Base-by-base conservation (phyloP, 2,888 invertebrate genomes). In the Amblyjoppa fuscipennis region DNA sequence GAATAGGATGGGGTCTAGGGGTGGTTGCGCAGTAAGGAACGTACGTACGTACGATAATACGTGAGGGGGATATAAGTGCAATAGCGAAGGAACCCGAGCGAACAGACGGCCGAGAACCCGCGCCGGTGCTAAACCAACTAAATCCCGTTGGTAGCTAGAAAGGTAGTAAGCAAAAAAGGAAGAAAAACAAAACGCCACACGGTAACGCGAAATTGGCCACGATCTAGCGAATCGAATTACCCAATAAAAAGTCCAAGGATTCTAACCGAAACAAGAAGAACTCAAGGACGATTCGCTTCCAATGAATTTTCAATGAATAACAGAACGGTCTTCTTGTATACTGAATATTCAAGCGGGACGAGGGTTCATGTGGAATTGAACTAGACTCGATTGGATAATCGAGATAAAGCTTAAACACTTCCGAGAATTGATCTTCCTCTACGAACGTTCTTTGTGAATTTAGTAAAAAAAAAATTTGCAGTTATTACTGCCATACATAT, bases 161-260 rank as follows among this genome's bases (percentile, higher is more conserved):
- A 16, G 45, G 45, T 66, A 45, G 34, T 77, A 68, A 45, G 68
- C 68, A 38, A 56, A 38, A 59, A 49, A 69, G 68, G 53, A 56
- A 79, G 64, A 70, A 78, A 83, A 79, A 78, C 20, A 31, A 70
- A 49, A 49, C 45, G 82, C 53, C 75, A 70, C 82, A 80, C 68
- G 77, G 79, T 73, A 80, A 77, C 83, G 81, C 20, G 75, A 84
- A 81, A 86, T 84, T 84, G 78, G 74, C 81, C 76, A 56, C 84
- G 84, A 86, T 84, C 86, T 81, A 79, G 74, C 86, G 79, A 86
- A 70, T 86, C 84, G 84, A 86, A 84, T 86, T 82, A 79, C 86
- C 79, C 84, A 79, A 86, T 82, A 82, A 86, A 82, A 86, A 49
- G 66, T 53, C 7, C 66, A 53, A 69, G 69, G 34, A 81, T 80